These are phyloP conservation scores for Pteropus alecto DNA, from an alignment of 2,113 vertebrate genomes.

Conservation along the genomic window DNA sequence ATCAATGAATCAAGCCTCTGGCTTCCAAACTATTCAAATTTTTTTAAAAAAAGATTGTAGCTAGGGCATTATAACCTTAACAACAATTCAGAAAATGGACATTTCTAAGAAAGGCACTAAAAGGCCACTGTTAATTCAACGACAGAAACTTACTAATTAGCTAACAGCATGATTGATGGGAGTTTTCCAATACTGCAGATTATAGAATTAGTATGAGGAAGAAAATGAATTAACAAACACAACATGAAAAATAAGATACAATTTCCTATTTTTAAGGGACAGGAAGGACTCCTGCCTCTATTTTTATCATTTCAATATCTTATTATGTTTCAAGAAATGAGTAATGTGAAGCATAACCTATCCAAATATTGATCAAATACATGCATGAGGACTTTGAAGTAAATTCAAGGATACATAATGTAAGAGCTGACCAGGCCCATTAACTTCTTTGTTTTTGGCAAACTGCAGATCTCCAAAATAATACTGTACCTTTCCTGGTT, in stretches of 20 bases:
- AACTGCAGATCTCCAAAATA: neutral
- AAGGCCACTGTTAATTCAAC: neutral
- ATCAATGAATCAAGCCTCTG: neutral
- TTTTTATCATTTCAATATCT: neutral
- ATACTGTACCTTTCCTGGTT: neutral
- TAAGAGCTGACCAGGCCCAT: neutral
- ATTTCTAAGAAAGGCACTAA: conserved; percentile 9
- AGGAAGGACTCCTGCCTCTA: neutral
- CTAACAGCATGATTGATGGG: neutral
- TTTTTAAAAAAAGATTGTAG: neutral
- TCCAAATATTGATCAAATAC: conserved; percentile 7
- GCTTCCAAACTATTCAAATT: neutral
- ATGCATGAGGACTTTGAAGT: neutral
- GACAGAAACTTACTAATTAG: neutral
- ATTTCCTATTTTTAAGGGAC: conserved; percentile 7
- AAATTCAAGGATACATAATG: neutral
- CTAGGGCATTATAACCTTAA: neutral
- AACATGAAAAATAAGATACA: neutral
- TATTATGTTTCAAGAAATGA: neutral
- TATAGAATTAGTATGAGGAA: neutral
- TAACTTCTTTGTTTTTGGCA: neutral
- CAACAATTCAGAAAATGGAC: neutral
- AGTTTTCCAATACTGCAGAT: neutral
- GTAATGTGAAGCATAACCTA: neutral
- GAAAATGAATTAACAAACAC: neutral